Evolutionary conservation across 2,113 vertebrate genomes (phyloP).

Genomic region (Trichomycterus rosablanca): DNA sequence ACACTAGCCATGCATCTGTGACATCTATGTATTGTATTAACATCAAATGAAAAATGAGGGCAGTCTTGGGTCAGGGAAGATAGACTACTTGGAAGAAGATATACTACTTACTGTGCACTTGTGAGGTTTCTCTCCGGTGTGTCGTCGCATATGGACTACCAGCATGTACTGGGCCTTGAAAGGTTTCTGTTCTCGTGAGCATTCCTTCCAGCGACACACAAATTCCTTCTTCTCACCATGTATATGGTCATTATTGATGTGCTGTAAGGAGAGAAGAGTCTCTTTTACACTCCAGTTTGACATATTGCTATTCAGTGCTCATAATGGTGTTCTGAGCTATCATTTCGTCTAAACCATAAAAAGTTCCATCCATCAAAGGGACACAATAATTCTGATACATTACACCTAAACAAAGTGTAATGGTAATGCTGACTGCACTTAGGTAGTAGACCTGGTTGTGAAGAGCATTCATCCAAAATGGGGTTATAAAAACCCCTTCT

Average conservation of each 20-base stretch:
- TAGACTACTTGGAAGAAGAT: too few species aligned
- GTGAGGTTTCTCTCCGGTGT: constrained; percentile 96
- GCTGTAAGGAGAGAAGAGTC: constrained; percentile 63
- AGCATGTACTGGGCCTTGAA: constrained; percentile 99
- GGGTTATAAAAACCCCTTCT: too few species aligned
- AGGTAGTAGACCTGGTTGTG: too few species aligned
- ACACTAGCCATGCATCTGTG: too few species aligned
- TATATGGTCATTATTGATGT: constrained; percentile 98
- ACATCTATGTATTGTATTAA: too few species aligned
- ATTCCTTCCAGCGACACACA: constrained; percentile 95
- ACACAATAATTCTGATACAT: constrained; percentile 49
- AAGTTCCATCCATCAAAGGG: constrained; percentile 49
- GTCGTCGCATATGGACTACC: constrained; percentile 95
- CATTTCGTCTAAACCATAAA: not conserved
- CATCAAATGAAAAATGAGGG: too few species aligned
- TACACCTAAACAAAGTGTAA: constrained; percentile 43
- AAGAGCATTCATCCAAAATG: too few species aligned
- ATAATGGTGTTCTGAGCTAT: not conserved
- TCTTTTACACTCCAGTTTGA: not conserved
- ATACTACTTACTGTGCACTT: constrained; percentile 95
- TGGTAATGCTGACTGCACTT: too few species aligned
- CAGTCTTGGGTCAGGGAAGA: too few species aligned
- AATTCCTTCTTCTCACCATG: constrained; percentile 99
- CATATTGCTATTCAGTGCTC: too few species aligned
- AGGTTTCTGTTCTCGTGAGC: constrained; percentile 92